Evolutionary conservation across 2,113 vertebrate genomes (phyloP).

Genomic region (Tinamus guttatus): DNA sequence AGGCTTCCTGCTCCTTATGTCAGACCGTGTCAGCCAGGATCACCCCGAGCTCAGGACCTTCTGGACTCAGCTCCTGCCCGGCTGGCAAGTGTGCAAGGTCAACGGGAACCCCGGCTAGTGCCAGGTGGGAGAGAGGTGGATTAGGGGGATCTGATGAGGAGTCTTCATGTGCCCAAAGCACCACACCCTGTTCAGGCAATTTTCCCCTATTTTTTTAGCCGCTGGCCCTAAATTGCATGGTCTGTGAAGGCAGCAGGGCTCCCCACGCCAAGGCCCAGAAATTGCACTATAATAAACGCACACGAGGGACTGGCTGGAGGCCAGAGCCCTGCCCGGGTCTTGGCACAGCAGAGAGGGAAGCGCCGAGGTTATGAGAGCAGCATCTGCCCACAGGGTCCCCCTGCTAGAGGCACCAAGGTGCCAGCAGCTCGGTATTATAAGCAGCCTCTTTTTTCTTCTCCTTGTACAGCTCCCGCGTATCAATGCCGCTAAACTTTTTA

Average conservation of each 20-base stretch:
- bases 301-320: too few species aligned
- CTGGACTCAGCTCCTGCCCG: background rate
- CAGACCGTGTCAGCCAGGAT: background rate
- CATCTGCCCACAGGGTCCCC: background rate
- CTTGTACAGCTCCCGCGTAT: background rate
- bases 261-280: too few species aligned
- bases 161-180: background rate
- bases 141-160: background rate
- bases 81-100: background rate
- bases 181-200: background rate
- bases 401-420: background rate
- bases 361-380: background rate
- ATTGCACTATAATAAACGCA: background rate
- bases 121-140: too few species aligned
- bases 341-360: background rate
- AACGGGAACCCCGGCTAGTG: background rate
- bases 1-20: accelerated
- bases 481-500: slow-evolving; percentile 21
- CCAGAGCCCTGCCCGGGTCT: background rate
- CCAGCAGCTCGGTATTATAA: background rate
- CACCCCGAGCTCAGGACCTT: background rate
- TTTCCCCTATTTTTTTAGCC: background rate
- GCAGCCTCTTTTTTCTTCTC: background rate
- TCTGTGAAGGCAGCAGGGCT: background rate
- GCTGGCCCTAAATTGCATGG: background rate